phyloP scores from a whole-genome alignment of 2,888 invertebrate genomes.

The Diarsia dahlii region DNA sequence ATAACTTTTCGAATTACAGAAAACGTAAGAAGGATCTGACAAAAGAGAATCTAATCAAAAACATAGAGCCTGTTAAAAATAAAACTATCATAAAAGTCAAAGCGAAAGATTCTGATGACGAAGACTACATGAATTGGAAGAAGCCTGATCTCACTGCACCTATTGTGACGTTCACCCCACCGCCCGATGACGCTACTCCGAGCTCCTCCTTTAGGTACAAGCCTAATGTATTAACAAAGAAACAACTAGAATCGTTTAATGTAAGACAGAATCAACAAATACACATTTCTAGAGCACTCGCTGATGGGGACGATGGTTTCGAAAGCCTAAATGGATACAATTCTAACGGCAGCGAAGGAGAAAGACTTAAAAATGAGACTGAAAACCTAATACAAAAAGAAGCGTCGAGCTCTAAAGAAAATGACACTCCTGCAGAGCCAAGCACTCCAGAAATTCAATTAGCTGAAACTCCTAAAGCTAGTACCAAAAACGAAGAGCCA shows the following conservation, averaged over 20 bases:
- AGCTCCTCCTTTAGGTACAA: slow-evolving; percentile 80
- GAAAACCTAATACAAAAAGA: slow-evolving; percentile 64
- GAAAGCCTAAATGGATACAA: slow-evolving; percentile 96
- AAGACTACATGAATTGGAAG: slow-evolving; percentile 89
- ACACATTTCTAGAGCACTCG: slow-evolving; percentile 77
- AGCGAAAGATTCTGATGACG: slow-evolving; percentile 88
- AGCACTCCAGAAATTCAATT: slow-evolving; percentile 23
- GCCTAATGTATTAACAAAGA: slow-evolving; percentile 84
- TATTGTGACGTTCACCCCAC: slow-evolving; percentile 87
- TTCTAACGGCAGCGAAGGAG: slow-evolving; percentile 92
- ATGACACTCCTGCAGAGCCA: slow-evolving; percentile 70
- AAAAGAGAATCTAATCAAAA: slow-evolving; percentile 81
- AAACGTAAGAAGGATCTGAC: slow-evolving; percentile 85
- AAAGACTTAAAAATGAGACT: slow-evolving; percentile 71
- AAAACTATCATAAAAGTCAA: slow-evolving; percentile 81
- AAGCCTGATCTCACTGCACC: slow-evolving; percentile 83
- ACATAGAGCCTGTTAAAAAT: slow-evolving; percentile 76
- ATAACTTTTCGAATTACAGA: slow-evolving; percentile 74
- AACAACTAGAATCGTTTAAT: slow-evolving; percentile 86
- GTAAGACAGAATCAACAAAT: slow-evolving; percentile 78
- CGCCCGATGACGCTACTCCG: slow-evolving; percentile 81
- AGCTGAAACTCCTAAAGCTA: slow-evolving; percentile 54
- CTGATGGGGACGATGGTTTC: slow-evolving; percentile 95
- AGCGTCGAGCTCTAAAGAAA: slow-evolving; percentile 67
- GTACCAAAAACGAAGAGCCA: slow-evolving; percentile 38